Evolutionary conservation across 2,888 invertebrate genomes (phyloP).

Genomic region (Oligia fasciuncula): DNA sequence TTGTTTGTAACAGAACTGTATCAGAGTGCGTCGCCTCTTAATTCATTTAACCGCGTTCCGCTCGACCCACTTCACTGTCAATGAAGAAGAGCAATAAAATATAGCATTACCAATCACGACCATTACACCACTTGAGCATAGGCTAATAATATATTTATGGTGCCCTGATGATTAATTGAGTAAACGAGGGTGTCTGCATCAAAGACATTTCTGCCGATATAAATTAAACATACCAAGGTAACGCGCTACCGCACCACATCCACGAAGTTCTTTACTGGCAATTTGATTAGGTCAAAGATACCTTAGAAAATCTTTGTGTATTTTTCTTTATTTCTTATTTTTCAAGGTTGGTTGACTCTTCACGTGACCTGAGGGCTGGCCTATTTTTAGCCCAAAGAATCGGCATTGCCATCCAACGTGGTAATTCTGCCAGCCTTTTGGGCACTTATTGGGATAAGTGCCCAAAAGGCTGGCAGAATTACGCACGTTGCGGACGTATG

Average conservation of each 20-base stretch:
- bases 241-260: background rate
- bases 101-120: slow-evolving; percentile 70
- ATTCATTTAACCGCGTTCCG: slow-evolving; percentile 83
- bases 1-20: slow-evolving; percentile 58
- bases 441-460: no score
- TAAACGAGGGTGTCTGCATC: slow-evolving; percentile 30
- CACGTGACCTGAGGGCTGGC: no score
- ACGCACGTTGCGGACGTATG: no score
- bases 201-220: slow-evolving; percentile 15
- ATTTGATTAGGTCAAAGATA: background rate
- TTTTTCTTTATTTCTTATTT: background rate
- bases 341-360: no score
- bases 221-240: background rate
- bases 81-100: slow-evolving; percentile 82
- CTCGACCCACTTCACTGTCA: slow-evolving; percentile 82
- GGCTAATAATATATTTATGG: slow-evolving; percentile 59
- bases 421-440: no score
- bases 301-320: background rate
- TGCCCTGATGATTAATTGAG: slow-evolving; percentile 44
- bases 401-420: no score
- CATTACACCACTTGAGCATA: slow-evolving; percentile 67
- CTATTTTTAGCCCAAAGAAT: no score
- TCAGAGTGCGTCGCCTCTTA: slow-evolving; percentile 70
- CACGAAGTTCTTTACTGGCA: background rate
- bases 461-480: no score